Evolutionary conservation across 1,140 invertebrate genomes (phyloP).

Genomic region (Drosophila quadrilineata): DNA sequence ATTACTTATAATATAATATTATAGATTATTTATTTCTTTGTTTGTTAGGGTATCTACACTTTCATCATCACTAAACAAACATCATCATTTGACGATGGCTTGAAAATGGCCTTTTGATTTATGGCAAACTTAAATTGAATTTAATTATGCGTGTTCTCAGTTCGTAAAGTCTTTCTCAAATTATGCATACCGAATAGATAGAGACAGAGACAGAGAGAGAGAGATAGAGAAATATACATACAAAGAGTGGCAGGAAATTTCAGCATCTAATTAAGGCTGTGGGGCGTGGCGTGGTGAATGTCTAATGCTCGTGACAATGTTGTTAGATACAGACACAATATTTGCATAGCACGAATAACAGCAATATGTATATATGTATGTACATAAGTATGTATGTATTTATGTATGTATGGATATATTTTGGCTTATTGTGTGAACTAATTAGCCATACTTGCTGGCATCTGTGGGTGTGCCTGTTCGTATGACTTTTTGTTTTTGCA

Average conservation of each 20-base stretch:
- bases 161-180: constrained; percentile 45
- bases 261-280: constrained; percentile 38
- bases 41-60: background rate
- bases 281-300: constrained; percentile 1
- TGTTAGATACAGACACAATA: too few species aligned
- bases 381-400: too few species aligned
- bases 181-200: constrained; percentile 71
- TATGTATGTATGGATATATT: too few species aligned
- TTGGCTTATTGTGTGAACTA: constrained; percentile 33
- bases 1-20: too few species aligned
- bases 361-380: too few species aligned
- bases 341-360: too few species aligned
- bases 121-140: constrained; percentile 62
- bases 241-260: background rate
- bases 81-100: too few species aligned
- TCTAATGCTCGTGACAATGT: constrained; percentile 13
- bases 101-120: constrained; percentile 59
- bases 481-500: constrained; percentile 37
- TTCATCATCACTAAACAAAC: too few species aligned
- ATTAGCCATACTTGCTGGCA: constrained; percentile 45
- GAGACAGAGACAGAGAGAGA: constrained; percentile 1
- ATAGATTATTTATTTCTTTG: too few species aligned
- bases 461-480: constrained; percentile 4
- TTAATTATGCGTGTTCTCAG: constrained; percentile 52
- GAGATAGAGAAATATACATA: background rate